phyloP scores from a whole-genome alignment of 2,113 vertebrate species.

The Antigone vipio region DNA sequence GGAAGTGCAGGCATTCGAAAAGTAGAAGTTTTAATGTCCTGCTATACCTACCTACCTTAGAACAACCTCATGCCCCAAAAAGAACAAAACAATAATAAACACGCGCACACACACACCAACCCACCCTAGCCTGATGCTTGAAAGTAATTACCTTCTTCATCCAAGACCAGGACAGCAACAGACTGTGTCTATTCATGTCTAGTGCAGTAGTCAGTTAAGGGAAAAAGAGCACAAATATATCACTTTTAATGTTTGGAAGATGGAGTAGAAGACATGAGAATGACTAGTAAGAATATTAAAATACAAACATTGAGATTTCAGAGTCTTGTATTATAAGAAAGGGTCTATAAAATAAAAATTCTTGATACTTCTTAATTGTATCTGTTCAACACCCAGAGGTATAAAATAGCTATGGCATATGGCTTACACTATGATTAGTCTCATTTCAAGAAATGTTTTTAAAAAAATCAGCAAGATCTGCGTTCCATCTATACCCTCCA shows the following conservation, averaged over 20 bases:
- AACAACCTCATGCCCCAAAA: fast-evolving
- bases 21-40: background rate
- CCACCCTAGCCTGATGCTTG: background rate
- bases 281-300: background rate
- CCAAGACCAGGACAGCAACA: background rate
- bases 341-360: background rate
- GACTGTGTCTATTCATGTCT: background rate
- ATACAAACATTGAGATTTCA: background rate
- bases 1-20: background rate
- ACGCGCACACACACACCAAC: background rate
- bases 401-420: conserved; percentile 8
- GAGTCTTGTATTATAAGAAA: background rate
- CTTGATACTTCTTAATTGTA: background rate
- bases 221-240: background rate
- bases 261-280: background rate
- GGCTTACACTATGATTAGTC: background rate
- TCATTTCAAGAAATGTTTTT: background rate
- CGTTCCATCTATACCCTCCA: background rate
- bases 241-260: background rate
- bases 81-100: background rate
- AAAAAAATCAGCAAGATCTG: background rate
- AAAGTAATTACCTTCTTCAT: background rate
- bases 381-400: background rate
- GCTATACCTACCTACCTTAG: background rate
- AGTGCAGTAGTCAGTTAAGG: background rate